Evolutionary conservation across 2,113 vertebrate species (phyloP).

Genomic region (Steatornis caripensis): DNA sequence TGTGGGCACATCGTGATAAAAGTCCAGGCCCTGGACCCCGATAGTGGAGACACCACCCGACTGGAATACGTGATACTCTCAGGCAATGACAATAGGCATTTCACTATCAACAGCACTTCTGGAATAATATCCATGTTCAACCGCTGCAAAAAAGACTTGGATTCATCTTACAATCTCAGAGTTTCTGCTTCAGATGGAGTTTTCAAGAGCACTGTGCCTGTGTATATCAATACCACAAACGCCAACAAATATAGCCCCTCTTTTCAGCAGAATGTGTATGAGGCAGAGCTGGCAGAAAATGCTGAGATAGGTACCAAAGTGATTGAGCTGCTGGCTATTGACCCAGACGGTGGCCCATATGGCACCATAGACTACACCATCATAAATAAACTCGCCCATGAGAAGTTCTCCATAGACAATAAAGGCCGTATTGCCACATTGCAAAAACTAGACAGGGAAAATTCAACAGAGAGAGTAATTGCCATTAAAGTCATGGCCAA

Average conservation of each 20-base stretch:
- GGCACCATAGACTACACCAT: slow-evolving; percentile 94
- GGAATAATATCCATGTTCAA: slow-evolving; percentile 93
- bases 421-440: slow-evolving; percentile 86
- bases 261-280: slow-evolving; percentile 87
- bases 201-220: slow-evolving; percentile 88
- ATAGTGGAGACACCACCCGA: slow-evolving; percentile 75
- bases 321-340: slow-evolving; percentile 87
- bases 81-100: slow-evolving; percentile 89
- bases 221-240: slow-evolving; percentile 91
- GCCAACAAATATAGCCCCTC: slow-evolving; percentile 89
- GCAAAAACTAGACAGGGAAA: slow-evolving; percentile 90
- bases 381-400: slow-evolving; percentile 92
- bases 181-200: slow-evolving; percentile 94
- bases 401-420: slow-evolving; percentile 86
- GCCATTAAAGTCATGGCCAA: slow-evolving; percentile 96
- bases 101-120: slow-evolving; percentile 90
- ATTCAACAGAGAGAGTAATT: slow-evolving; percentile 89
- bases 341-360: slow-evolving; percentile 89
- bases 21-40: slow-evolving; percentile 91
- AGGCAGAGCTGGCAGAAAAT: slow-evolving; percentile 93
- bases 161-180: slow-evolving; percentile 85
- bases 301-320: slow-evolving; percentile 91
- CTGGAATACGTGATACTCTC: slow-evolving; percentile 92
- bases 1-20: slow-evolving; percentile 93
- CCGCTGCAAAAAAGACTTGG: slow-evolving; percentile 86